A percentile compares a stretch with the other conserved stretches of the same genome.
phyloP scores from a whole-genome alignment of 2,888 invertebrate genomes.

The Morinoia aosen region DNA sequence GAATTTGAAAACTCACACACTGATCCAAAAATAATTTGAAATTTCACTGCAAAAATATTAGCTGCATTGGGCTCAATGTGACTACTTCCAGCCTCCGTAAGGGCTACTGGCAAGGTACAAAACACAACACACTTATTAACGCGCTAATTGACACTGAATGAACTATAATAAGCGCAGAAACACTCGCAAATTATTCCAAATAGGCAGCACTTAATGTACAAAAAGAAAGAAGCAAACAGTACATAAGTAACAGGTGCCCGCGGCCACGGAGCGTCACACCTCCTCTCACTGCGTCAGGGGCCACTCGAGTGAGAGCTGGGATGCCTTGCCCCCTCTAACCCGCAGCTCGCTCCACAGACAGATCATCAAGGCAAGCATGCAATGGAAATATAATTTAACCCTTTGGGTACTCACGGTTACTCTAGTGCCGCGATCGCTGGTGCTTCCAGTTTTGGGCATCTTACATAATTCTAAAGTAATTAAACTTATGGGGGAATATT shows the following conservation, averaged over 20 bases:
- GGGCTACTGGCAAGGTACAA: neutral
- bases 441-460: no score
- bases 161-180: neutral
- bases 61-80: neutral
- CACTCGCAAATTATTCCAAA: neutral
- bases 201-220: neutral
- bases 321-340: neutral
- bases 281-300: neutral
- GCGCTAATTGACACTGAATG: neutral
- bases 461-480: no score
- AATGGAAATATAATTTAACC: no score
- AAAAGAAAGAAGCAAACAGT: neutral
- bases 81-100: neutral
- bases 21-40: neutral
- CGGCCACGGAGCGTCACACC: neutral
- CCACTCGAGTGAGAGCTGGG: neutral
- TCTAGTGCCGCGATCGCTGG: no score
- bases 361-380: neutral
- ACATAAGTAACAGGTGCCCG: slow-evolving; percentile 38
- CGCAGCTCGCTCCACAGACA: neutral
- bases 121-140: neutral
- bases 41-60: neutral
- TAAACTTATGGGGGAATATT: no score
- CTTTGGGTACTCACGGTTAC: no score
- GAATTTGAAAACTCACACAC: neutral